Percentiles rank a stretch among this genome's conserved stretches.
These are phyloP conservation scores for Alethe diademata DNA, from an alignment of 2,113 vertebrate species.

Conservation along the genomic window DNA sequence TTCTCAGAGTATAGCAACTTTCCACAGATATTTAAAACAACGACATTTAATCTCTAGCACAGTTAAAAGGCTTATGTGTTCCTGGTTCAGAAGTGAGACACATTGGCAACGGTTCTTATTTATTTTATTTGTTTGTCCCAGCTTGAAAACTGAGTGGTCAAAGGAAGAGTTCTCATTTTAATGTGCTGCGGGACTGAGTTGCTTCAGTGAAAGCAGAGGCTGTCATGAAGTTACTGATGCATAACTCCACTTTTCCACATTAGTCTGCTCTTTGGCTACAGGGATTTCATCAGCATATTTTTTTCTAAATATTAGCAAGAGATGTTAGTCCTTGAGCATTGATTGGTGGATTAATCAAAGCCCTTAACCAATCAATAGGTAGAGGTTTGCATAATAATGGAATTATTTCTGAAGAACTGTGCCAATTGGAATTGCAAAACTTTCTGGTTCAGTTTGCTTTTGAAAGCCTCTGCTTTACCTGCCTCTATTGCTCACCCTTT, in stretches of 20 bases:
- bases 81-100: neutral
- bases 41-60: neutral
- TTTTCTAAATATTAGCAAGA: neutral
- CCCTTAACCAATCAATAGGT: neutral
- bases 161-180: constrained; percentile 14
- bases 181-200: neutral
- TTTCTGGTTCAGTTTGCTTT: neutral
- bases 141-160: constrained; percentile 7
- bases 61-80: constrained; percentile 5
- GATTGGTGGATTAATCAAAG: neutral
- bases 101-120: neutral
- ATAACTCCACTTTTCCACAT: neutral
- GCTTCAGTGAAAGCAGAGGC: neutral
- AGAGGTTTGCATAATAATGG: neutral
- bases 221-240: neutral
- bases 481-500: neutral
- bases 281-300: neutral
- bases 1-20: neutral
- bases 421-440: neutral
- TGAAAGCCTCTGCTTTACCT: neutral
- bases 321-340: neutral
- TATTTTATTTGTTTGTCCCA: constrained; percentile 2
- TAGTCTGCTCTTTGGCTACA: neutral
- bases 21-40: neutral
- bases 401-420: neutral